Conservation (phyloP, 37 sponge, comb jelly and placozoan species). For the Aplysina aerophoba region DNA sequence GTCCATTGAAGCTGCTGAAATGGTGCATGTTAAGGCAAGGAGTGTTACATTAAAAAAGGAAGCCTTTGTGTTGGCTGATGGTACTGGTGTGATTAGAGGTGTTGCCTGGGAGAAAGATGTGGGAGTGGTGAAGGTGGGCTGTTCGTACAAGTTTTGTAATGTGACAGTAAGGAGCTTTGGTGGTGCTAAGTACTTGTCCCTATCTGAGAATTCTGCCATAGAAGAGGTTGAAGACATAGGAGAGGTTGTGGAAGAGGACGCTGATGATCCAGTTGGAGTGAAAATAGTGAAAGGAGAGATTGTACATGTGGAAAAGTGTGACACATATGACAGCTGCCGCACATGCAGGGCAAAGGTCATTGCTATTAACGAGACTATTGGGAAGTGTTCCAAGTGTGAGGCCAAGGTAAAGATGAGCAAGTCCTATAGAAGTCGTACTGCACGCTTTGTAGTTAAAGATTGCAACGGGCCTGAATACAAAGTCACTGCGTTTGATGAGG, state of each 20-base stretch:
- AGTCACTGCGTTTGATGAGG: slow-evolving; percentile 7
- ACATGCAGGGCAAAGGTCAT: slow-evolving; percentile 13
- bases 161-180: slow-evolving; percentile 11
- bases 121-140: background rate
- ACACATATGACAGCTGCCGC: slow-evolving; percentile 18
- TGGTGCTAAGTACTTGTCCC: slow-evolving; percentile 19
- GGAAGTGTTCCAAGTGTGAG: background rate
- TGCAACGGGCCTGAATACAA: background rate
- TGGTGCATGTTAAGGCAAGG: too few species aligned
- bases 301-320: background rate
- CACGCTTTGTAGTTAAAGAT: slow-evolving; percentile 7
- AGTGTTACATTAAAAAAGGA: too few species aligned
- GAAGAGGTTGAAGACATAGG: slow-evolving; percentile 18
- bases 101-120: slow-evolving; percentile 21
- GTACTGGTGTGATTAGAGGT: slow-evolving; percentile 14
- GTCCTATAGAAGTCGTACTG: slow-evolving; percentile 8
- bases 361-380: background rate
- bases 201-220: background rate
- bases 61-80: slow-evolving; percentile 1
- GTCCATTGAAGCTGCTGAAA: too few species aligned
- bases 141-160: slow-evolving; percentile 5
- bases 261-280: slow-evolving; percentile 6
- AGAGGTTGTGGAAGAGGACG: slow-evolving; percentile 11
- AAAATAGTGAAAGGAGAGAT: slow-evolving; percentile 16
- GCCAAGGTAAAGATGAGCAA: slow-evolving; percentile 7